Base-by-base conservation (phyloP, 2,797 vertebrate genomes). In the Gobionotothen gibberifrons region DNA sequence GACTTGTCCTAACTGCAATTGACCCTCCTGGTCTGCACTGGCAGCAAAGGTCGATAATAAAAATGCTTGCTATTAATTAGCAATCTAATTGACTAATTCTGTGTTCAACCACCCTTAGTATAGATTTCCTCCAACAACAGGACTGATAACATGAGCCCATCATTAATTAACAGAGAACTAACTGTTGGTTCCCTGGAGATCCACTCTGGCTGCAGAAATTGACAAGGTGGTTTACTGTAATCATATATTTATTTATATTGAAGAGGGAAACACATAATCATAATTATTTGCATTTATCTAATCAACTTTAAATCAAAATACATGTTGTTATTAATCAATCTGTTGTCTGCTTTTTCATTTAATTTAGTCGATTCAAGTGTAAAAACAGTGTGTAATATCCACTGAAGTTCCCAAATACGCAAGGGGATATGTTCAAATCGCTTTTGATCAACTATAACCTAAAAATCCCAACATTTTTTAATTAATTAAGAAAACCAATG, bases 1-100 rank as follows among this genome's bases (percentile, higher is more conserved):
- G 82, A 85, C 76, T 76, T 46, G 73, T 68, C 65, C 74, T 66
- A 64, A 84, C 72, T 72, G 64, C 78, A 74, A 64, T 69, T 81
- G 81, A 74, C 78, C 74, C 61, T 62, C 8, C 7, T 52, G 65
- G 58, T 82, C 58, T 69, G 51, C 39, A 17, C 54, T 66, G 61
- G 63, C 77, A 82, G 76, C 47, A 46, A 63, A 59, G 79, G 72
- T 86, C 82, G 69, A 88, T 90, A 70, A 77, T 78, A 88, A 90
- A 87, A 82, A 87, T 85, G 79, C 44, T 67, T 72, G 62, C 77
- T 79, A 86, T 87, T 90, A 89, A 89, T 91, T 87, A 87, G 78
- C 82, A 89, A 90, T 85, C 76, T 86, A 85, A 89, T 73, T 85
- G 86, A 90, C 79, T 88, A 83, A 89, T 90, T 89, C 82, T 88